These are phyloP conservation scores for Deilephila elpenor DNA, from an alignment of 2,888 invertebrate species.

Conservation along the genomic window DNA sequence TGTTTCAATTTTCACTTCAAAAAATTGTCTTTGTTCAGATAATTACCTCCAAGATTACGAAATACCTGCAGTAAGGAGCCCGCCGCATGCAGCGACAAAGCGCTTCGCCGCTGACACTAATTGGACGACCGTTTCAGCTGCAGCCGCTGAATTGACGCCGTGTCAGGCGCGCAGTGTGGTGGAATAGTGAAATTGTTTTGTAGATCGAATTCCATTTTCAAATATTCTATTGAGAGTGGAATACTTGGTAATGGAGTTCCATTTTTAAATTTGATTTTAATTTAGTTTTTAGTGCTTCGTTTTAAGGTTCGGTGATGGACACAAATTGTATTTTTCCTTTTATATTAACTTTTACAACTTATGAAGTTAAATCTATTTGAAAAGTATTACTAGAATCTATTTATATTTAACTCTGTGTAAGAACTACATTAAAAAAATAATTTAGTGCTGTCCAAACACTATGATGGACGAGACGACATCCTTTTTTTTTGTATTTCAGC, in stretches of 20 bases:
- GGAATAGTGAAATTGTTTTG: constrained; percentile 9
- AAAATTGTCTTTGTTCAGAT: constrained; percentile 24
- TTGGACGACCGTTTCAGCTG: constrained; percentile 45
- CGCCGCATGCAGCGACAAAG: constrained; percentile 46
- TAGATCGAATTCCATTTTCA: constrained; percentile 8
- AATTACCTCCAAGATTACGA: constrained; percentile 40
- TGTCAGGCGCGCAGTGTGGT: constrained; percentile 5
- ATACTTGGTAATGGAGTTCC: not conserved
- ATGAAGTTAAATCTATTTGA: too few species aligned
- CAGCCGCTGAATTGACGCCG: constrained; percentile 26
- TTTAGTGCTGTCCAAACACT: too few species aligned
- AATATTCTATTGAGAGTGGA: not conserved
- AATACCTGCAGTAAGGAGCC: constrained; percentile 46
- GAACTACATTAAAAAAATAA: too few species aligned
- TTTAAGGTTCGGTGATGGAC: not conserved
- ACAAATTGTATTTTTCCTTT: not conserved
- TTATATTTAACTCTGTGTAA: too few species aligned
- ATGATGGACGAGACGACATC: too few species aligned
- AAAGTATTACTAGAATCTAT: too few species aligned
- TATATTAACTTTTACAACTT: too few species aligned
- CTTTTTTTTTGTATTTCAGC: too few species aligned
- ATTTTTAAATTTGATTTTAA: not conserved
- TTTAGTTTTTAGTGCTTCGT: not conserved
- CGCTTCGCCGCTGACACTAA: constrained; percentile 43
- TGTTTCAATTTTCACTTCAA: not conserved